A percentile compares a stretch with the other conserved stretches of the same genome.
Evolutionary conservation across 1,140 invertebrate genomes (phyloP).

Genomic region (Chlorops oryzae): DNA sequence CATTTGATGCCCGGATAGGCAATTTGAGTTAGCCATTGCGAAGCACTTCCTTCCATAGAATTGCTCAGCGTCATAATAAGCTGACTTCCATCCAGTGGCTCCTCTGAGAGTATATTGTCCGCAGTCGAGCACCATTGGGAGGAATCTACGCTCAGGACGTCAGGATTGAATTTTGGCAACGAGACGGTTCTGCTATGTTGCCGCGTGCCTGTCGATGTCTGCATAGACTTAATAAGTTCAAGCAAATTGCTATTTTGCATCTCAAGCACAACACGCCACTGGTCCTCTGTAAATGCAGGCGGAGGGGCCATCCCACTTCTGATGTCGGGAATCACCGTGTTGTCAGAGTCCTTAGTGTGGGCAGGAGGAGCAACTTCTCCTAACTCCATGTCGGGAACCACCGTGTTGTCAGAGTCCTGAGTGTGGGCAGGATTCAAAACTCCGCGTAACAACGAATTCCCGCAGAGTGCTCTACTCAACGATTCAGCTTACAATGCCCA

Average conservation of each 20-base stretch:
- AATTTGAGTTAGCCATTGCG: background rate
- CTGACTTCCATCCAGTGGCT: background rate
- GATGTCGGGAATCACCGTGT: no score
- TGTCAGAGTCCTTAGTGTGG: no score
- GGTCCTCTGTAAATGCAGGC: background rate
- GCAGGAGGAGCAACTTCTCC: no score
- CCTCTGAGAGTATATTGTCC: conserved; percentile 2
- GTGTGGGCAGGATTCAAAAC: no score
- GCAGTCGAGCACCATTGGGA: conserved; percentile 3
- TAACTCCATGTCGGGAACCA: no score
- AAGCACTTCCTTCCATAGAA: background rate
- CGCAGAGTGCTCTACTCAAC: no score
- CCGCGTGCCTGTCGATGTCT: background rate
- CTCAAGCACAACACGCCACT: background rate
- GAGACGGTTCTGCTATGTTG: background rate
- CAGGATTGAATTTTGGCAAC: conserved; percentile 9
- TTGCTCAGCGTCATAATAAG: background rate
- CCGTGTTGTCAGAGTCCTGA: no score
- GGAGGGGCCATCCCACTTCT: conserved; percentile 2
- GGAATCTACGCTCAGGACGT: background rate
- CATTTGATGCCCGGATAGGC: background rate
- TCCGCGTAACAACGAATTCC: no score
- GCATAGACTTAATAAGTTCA: background rate
- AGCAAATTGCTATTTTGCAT: background rate
- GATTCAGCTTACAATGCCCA: no score